Evolutionary conservation across 2,113 vertebrate genomes (phyloP).

Genomic region (Larimichthys crocea): DNA sequence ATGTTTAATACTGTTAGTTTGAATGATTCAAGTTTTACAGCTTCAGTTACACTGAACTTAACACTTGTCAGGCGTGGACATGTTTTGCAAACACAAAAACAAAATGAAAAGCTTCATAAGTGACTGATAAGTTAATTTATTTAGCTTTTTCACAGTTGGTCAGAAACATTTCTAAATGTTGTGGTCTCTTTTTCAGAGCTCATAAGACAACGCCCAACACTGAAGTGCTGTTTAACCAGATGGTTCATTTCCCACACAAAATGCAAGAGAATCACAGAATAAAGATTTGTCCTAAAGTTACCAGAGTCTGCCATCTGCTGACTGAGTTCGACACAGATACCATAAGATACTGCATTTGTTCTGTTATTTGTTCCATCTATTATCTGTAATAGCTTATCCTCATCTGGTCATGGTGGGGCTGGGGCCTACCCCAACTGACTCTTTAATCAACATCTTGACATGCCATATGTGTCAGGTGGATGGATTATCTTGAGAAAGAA

Average conservation of each 20-base stretch:
- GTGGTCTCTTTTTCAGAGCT: constrained; percentile 1
- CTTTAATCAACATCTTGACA: too few species aligned
- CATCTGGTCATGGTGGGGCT: too few species aligned
- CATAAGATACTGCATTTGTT: neutral
- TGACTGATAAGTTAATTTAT: constrained; percentile 4
- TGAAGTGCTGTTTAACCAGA: constrained; percentile 38
- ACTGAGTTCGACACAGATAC: constrained; percentile 9
- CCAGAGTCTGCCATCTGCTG: constrained; percentile 38
- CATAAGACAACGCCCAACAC: neutral
- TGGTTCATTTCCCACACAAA: constrained; percentile 42
- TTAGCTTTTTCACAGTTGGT: constrained; percentile 24
- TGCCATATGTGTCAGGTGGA: too few species aligned
- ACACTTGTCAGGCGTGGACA: neutral
- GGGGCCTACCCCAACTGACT: too few species aligned
- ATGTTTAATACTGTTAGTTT: neutral
- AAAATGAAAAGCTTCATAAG: neutral
- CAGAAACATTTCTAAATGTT: constrained; percentile 2
- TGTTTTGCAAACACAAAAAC: constrained; percentile 8
- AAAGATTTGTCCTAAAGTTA: constrained; percentile 26
- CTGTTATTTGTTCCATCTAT: too few species aligned
- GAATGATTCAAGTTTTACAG: neutral
- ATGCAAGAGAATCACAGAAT: constrained; percentile 17
- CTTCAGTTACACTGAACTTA: neutral
- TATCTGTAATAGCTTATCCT: too few species aligned
- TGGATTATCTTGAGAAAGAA: too few species aligned